Evolutionary conservation across 2,113 vertebrate species (phyloP).

Genomic region (Caranx ignobilis): DNA sequence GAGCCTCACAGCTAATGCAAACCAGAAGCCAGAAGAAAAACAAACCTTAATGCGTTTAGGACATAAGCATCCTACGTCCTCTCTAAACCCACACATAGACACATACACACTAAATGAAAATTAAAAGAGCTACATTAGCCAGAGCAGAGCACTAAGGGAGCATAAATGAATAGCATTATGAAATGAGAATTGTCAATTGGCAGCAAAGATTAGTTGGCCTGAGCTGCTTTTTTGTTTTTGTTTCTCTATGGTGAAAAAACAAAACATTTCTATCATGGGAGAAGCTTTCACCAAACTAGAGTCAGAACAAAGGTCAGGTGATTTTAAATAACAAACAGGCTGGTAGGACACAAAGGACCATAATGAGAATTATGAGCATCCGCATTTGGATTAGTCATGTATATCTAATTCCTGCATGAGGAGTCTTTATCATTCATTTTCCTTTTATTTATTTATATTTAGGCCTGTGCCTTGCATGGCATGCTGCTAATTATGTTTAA

Average conservation of each 20-base stretch:
- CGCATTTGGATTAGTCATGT: constrained; percentile 47
- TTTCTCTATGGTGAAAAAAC: constrained; percentile 10
- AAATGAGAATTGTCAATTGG: constrained; percentile 69
- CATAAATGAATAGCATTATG: constrained; percentile 75
- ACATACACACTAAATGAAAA: constrained; percentile 58
- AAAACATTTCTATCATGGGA: constrained; percentile 8
- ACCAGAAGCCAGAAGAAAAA: constrained; percentile 72
- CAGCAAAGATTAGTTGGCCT: constrained; percentile 60
- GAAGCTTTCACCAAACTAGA: constrained; percentile 31
- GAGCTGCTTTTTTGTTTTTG: constrained; percentile 59
- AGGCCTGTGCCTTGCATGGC: constrained; percentile 35
- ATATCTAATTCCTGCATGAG: constrained; percentile 53
- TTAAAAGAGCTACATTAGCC: constrained; percentile 68
- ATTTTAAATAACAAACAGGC: constrained; percentile 30
- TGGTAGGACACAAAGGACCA: constrained; percentile 35
- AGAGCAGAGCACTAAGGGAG: constrained; percentile 56
- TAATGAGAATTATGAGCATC: constrained; percentile 65
- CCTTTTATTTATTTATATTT: constrained; percentile 54
- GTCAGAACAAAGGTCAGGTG: constrained; percentile 58
- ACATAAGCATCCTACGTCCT: constrained; percentile 43
- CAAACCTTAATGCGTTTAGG: constrained; percentile 66
- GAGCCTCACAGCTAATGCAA: constrained; percentile 68
- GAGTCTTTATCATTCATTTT: constrained; percentile 56
- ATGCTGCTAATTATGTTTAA: constrained; percentile 67
- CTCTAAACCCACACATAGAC: constrained; percentile 12